Evolutionary conservation across 2,888 invertebrate genomes (phyloP), one percentile per base, ranked within the genome.

Genomic region (Scaptomyza tumidula): DNA sequence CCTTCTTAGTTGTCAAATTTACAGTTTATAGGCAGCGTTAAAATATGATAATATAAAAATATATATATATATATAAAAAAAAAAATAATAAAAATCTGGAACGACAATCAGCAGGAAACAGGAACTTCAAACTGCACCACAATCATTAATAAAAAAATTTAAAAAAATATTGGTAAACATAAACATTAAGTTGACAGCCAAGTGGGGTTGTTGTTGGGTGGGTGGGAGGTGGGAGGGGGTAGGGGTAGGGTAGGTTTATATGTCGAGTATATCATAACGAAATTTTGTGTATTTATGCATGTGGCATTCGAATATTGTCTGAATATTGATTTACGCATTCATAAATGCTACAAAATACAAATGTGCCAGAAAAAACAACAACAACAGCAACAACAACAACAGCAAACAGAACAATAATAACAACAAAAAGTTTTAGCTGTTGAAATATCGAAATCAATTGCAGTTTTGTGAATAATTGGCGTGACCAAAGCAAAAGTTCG

Each of bases 391-490:
- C 14, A 14, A 13, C 52, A 39, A 14, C 24, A 16, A 33, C 7
- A 11, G 16, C 13, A 49, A 24, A 3, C 1, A 24, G 4, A 24
- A 24, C 24, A 5, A 24, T 0, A 24, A 5, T 3, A 24, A 24
- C 24, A 24, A 6, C 29, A 29, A 29, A 3, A 35, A 37, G 2
- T 37, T 7, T 39, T 39, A 57, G 67, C 68, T 70, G 76, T 63
- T 76, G 71, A 79, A 81, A 75, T 81, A 85, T 75, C 77, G 68
- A 85, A 85, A 82, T 80, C 74, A 75, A 87, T 81, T 73, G 75
- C 72, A 68, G 67, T 62, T 62, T 78, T 80, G 19, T 88, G 86
- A 89, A 88, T 89, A 88, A 89, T 89, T 86, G 86, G 72, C 78
- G 70, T 70, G 81, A 75, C 58, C 74, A 72, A 76, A 81, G 86